A percentile compares a stretch with the other conserved stretches of the same genome.
Conservation (phyloP, 2,888 invertebrate species). For the Ormyrus rosae region DNA sequence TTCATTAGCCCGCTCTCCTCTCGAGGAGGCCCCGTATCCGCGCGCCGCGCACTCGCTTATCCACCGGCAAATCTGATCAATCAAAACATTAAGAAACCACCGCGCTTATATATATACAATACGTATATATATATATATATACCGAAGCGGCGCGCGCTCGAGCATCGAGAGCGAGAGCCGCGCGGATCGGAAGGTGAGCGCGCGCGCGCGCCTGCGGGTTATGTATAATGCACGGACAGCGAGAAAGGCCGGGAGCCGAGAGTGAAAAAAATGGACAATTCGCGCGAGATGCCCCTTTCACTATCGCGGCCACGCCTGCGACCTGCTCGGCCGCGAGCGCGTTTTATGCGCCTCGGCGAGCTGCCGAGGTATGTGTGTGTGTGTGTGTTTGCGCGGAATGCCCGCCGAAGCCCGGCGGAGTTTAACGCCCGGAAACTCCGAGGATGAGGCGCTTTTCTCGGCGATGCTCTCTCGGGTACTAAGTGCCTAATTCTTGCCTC, state of each 20-base stretch:
- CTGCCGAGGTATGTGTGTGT: background rate
- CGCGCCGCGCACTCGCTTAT: too few species aligned
- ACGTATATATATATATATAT: slow-evolving; percentile 14
- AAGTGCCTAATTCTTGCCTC: too few species aligned
- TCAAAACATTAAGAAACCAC: too few species aligned
- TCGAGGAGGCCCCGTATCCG: too few species aligned
- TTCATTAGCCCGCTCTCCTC: too few species aligned
- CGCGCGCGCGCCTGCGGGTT: background rate
- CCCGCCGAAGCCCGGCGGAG: background rate
- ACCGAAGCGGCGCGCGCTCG: background rate
- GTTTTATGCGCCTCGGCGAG: background rate
- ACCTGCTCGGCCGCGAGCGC: slow-evolving; percentile 11
- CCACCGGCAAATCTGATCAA: too few species aligned
- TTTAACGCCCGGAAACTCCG: too few species aligned
- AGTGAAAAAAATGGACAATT: slow-evolving; percentile 14
- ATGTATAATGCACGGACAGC: too few species aligned
- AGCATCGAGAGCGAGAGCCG: background rate
- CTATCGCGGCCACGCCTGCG: slow-evolving; percentile 44
- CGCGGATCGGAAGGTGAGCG: slow-evolving; percentile 4
- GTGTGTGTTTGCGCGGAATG: background rate
- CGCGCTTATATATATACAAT: background rate
- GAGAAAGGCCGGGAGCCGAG: slow-evolving; percentile 7
- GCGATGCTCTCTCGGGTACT: too few species aligned
- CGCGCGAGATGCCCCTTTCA: slow-evolving; percentile 48
- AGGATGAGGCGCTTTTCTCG: too few species aligned